Conservation (phyloP, 2,113 vertebrate genomes). For the Aegotheles bennettii region DNA sequence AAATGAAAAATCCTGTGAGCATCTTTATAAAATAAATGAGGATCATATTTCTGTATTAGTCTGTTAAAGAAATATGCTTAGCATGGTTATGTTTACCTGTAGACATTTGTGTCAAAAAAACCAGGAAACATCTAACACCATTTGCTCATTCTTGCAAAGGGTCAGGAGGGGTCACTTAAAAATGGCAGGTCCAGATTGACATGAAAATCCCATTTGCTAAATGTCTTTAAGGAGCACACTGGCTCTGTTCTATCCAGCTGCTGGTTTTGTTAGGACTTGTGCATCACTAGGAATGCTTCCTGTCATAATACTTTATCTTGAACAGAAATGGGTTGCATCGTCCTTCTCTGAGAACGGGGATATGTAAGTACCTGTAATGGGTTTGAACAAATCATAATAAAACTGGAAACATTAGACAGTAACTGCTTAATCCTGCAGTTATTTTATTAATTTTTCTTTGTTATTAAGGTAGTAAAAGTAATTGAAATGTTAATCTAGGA, state of each 20-base stretch:
- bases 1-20: background rate
- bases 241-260: background rate
- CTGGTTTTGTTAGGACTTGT: background rate
- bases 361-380: background rate
- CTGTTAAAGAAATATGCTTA: background rate
- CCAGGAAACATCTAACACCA: background rate
- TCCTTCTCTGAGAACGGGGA: background rate
- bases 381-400: slow-evolving; percentile 6
- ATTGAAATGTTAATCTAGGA: slow-evolving; percentile 13
- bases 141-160: background rate
- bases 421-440: background rate
- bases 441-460: slow-evolving; percentile 30
- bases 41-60: background rate
- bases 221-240: background rate
- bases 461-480: slow-evolving; percentile 16
- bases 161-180: background rate
- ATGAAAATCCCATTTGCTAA: background rate
- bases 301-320: background rate
- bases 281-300: background rate
- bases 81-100: background rate
- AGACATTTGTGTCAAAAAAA: background rate
- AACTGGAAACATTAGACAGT: background rate
- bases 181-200: background rate
- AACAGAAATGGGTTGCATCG: background rate
- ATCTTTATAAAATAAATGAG: background rate